Evolutionary conservation across 2,113 vertebrate genomes (phyloP), one percentile per base, ranked within the genome.

Genomic region (Spermophilus dauricus): DNA sequence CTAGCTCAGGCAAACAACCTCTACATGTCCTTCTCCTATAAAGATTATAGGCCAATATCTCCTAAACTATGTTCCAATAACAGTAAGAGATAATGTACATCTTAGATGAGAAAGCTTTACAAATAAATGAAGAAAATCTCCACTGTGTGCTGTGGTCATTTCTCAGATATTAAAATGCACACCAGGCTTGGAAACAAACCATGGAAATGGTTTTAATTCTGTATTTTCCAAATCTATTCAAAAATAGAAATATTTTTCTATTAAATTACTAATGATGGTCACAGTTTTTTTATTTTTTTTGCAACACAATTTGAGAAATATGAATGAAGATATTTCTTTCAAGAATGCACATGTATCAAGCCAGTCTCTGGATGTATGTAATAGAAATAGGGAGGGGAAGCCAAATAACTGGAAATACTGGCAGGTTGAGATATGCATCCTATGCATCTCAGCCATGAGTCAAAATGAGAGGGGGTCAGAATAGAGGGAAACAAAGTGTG

Each of bases 1-100:
- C 48, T 69, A 22, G 13, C 28, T 96, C 37, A 67, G 20, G 67
- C 82, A 93, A 89, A 95, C 32, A 48, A 81, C 67, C n/a, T 86
- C 48, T 32, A 28, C 2, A 6, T 32, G 32, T 2, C 78, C 53
- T 78, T 93, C 34, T 86, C 37, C 53, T 69, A 11, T 34, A 92
- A 89, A 78, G 32, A 4, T 86, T 56, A 13, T 28, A 86, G 78
- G 28, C n/a, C 45, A 87, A 37, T 28, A 30, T 77, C 92, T 80
- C 30, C 34, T 30, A 67, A 69, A 84, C 45, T 65, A 72, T 34
- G 20, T 85, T 39, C 51, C 34, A 96, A 17, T 32, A 45, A 65
- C 4, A 90, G 24, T 24, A 39, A 81, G 20, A 95, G 42, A 10
- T 17, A 32, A 13, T 16, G 7, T 42, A 10, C 51, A 61, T 85